Evolutionary conservation across 2,113 vertebrate genomes (phyloP).

Genomic region (Halcyon malimbica): DNA sequence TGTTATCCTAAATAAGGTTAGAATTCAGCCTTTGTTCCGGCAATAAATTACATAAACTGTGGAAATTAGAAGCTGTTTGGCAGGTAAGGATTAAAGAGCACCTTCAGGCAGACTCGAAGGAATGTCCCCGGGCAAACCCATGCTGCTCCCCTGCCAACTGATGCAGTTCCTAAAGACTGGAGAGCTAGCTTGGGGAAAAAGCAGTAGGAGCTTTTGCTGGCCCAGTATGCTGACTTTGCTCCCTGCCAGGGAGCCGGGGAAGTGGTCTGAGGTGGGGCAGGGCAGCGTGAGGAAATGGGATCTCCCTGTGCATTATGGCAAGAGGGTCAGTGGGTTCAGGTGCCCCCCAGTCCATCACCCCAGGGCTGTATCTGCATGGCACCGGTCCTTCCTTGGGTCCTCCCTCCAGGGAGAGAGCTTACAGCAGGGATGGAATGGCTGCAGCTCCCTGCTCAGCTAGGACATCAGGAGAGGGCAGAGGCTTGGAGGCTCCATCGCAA

Average conservation of each 20-base stretch:
- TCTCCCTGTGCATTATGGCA: accelerated
- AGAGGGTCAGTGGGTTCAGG: background rate
- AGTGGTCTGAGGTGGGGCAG: background rate
- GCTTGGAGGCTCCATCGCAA: accelerated
- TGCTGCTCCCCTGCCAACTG: background rate
- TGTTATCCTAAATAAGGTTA: background rate
- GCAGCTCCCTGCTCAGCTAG: background rate
- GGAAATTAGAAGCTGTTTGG: background rate
- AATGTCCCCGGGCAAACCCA: background rate
- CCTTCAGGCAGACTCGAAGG: background rate
- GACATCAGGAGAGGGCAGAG: background rate
- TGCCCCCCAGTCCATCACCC: accelerated
- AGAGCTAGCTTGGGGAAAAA: background rate
- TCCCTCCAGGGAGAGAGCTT: background rate
- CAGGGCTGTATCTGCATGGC: background rate
- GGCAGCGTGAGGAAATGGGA: accelerated
- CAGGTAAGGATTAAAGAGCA: background rate
- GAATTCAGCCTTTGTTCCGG: slow-evolving; percentile 3
- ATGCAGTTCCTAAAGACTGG: background rate
- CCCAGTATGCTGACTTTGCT: background rate
- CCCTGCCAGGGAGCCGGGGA: accelerated
- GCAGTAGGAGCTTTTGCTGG: background rate
- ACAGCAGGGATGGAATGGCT: background rate
- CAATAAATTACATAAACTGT: background rate
- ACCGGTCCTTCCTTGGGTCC: background rate